A percentile compares a stretch with the other conserved stretches of the same genome.
phyloP scores from a whole-genome alignment of 1,140 invertebrate genomes.

The Mylabris phalerata region DNA sequence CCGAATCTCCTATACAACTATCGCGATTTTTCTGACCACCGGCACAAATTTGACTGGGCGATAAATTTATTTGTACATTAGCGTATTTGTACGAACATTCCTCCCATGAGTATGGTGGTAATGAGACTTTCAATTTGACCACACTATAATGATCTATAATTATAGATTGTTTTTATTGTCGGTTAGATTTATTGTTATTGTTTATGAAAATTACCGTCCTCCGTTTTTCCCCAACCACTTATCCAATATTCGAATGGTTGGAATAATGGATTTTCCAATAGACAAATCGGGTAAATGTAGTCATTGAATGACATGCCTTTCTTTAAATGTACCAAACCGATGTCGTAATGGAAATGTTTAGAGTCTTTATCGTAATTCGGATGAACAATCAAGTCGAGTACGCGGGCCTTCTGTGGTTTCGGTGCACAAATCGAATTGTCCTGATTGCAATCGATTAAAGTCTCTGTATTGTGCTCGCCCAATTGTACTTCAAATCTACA shows the following conservation, averaged over 20 bases:
- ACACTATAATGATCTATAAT: slow-evolving; percentile 5
- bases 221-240: slow-evolving; percentile 38
- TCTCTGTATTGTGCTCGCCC: slow-evolving; percentile 48
- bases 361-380: slow-evolving; percentile 45
- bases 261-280: slow-evolving; percentile 37
- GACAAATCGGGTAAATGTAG: slow-evolving; percentile 59
- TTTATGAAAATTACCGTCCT: slow-evolving; percentile 17
- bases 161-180: neutral
- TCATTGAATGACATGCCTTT: slow-evolving; percentile 30
- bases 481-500: slow-evolving; percentile 40
- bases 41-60: slow-evolving; percentile 44
- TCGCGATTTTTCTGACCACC: slow-evolving; percentile 44
- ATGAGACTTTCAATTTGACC: slow-evolving; percentile 24
- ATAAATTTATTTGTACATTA: slow-evolving; percentile 17
- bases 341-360: slow-evolving; percentile 49
- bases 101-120: slow-evolving; percentile 26
- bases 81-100: slow-evolving; percentile 37
- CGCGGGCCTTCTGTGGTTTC: slow-evolving; percentile 40
- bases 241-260: slow-evolving; percentile 24
- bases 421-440: slow-evolving; percentile 39
- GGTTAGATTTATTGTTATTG: neutral
- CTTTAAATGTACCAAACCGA: slow-evolving; percentile 52
- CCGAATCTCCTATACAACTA: slow-evolving; percentile 53
- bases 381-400: slow-evolving; percentile 47
- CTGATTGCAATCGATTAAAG: slow-evolving; percentile 42